phyloP scores from a whole-genome alignment of 2,888 invertebrate species.

The Mesorhabditis spiculigera region DNA sequence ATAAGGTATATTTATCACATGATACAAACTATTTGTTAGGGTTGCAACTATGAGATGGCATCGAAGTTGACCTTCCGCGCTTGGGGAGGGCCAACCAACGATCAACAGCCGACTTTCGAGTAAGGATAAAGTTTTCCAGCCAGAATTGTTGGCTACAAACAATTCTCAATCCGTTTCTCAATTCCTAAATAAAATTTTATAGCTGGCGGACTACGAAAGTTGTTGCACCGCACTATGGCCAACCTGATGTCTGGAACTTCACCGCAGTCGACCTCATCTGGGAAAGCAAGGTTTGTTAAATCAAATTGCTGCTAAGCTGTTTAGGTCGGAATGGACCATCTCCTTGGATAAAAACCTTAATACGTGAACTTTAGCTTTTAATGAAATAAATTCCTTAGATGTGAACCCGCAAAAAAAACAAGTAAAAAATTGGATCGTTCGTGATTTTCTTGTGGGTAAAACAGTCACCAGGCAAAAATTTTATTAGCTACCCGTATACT shows the following conservation, averaged over 20 bases:
- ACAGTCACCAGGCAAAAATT: too few relatives aligned
- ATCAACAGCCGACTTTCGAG: conserved; percentile 72
- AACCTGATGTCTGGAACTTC: conserved; percentile 75
- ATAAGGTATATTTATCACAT: conserved; percentile 64
- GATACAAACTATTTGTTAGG: conserved; percentile 17
- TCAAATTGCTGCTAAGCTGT: background rate
- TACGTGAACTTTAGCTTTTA: too few relatives aligned
- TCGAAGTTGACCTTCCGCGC: conserved; percentile 66
- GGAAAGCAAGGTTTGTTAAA: conserved; percentile 24
- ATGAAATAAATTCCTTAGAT: too few relatives aligned
- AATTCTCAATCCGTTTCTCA: background rate
- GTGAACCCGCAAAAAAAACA: too few relatives aligned
- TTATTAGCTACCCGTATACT: too few relatives aligned
- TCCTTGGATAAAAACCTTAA: too few relatives aligned
- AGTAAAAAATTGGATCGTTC: too few relatives aligned
- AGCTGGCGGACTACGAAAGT: conserved; percentile 73
- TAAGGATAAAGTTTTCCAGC: conserved; percentile 14
- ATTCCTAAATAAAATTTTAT: background rate
- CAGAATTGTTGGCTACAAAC: background rate
- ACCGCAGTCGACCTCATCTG: conserved; percentile 63
- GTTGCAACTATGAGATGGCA: conserved; percentile 52
- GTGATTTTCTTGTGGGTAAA: too few relatives aligned
- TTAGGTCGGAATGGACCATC: background rate
- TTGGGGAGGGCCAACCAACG: conserved; percentile 66
- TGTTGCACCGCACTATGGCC: conserved; percentile 67